These are phyloP conservation scores for Philonicus albiceps DNA, from an alignment of 2,888 invertebrate species.

Conservation along the genomic window DNA sequence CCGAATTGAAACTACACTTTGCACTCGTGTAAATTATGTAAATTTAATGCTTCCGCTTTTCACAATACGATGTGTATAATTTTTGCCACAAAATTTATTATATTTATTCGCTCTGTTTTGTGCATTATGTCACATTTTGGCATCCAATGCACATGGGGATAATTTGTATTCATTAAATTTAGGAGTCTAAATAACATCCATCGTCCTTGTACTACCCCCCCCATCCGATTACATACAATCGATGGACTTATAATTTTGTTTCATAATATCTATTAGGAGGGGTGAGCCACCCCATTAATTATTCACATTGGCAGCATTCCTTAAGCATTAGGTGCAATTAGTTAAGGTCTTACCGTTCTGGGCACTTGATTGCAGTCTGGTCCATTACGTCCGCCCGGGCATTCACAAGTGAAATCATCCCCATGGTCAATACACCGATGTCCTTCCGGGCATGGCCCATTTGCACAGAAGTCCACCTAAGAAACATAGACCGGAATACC, in stretches of 20 bases:
- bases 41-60: neutral
- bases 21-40: neutral
- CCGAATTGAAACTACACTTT: neutral
- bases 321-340: neutral
- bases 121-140: neutral
- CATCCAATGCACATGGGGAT: neutral
- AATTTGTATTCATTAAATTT: neutral
- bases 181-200: neutral
- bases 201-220: no score
- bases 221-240: neutral
- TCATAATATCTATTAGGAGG: neutral
- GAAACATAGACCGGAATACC: neutral
- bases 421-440: conserved; percentile 77
- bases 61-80: neutral
- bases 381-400: conserved; percentile 74
- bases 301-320: neutral
- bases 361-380: conserved; percentile 74
- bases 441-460: conserved; percentile 73
- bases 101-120: neutral
- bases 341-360: conserved; percentile 68
- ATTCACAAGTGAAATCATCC: conserved; percentile 78
- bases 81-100: neutral
- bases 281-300: neutral
- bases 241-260: neutral
- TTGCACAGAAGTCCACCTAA: conserved; percentile 74